Base-by-base conservation (phyloP, 2,888 invertebrate species). In the Andricus quercusramuli region DNA sequence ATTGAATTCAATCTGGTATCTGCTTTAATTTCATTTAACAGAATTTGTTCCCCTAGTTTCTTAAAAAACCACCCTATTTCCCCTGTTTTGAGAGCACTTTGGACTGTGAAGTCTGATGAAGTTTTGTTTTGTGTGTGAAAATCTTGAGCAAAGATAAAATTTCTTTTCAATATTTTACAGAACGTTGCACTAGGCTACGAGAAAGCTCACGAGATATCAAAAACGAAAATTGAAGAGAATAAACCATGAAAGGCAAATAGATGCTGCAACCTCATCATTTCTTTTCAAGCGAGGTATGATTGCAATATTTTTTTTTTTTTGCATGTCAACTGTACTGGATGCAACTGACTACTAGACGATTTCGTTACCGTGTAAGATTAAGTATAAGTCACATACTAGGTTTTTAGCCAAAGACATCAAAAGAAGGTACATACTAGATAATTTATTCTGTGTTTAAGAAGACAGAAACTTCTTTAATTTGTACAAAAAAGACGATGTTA, bases 371-470 rank as follows among this genome's bases (percentile, higher is more conserved):
- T 80, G 76, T 80, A 77, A 79, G 37, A 81, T 77, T 83, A 81
- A 82, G 74, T 83, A 78, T 82, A 83, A 82, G 77, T 83, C 80
- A 83, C 85, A 82, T 83, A 86, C 85, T 86, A 81, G 81, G 85
- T 88, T 82, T 85, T 86, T 89, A 90, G 90, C 90, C 90, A 90
- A 90, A 90, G 90, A 90, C 85, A 86, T 87, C 86, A 89, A 89
- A 77, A 80, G 80, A 81, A 64, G 77, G 78, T 86, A 86, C 80
- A 81, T 77, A 79, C 80, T 85, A 82, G 79, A 83, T 85, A 86
- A 81, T 83, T 86, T 74, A 77, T 64, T 78, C 65, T 66, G 62
- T 64, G 44, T 67, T 81, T 85, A 83, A 70, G 66, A 85, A 80
- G 87, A 80, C 84, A 79, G 79, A 67, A 78, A 81, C 65, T 78